Evolutionary conservation across 2,797 vertebrate species (phyloP).

Genomic region (Scarus forsteni): DNA sequence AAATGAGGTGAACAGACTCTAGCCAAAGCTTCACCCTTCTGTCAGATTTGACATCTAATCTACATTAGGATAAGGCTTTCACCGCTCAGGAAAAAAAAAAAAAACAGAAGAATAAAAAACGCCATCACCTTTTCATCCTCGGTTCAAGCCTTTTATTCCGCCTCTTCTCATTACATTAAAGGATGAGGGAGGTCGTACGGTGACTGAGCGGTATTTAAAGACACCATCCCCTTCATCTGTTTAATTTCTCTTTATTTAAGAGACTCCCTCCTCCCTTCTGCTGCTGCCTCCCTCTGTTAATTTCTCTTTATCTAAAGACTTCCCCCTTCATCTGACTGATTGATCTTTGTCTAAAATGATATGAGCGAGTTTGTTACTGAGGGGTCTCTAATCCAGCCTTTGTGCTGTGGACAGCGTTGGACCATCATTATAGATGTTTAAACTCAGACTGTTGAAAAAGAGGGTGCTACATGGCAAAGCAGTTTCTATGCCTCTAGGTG

Average conservation of each 20-base stretch:
- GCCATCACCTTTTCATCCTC: constrained; percentile 81
- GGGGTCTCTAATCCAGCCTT: constrained; percentile 55
- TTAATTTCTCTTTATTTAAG: constrained; percentile 83
- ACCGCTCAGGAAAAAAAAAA: constrained; percentile 54
- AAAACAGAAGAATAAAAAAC: constrained; percentile 68
- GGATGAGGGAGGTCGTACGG: constrained; percentile 74
- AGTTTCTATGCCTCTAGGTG: too few species aligned
- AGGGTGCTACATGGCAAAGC: not conserved
- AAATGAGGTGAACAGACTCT: constrained; percentile 73
- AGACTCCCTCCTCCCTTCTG: constrained; percentile 61
- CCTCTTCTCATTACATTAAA: constrained; percentile 84
- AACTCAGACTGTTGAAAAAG: constrained; percentile 11
- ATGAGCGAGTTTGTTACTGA: constrained; percentile 54
- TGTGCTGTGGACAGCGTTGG: constrained; percentile 20
- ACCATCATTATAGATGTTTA: constrained; percentile 3
- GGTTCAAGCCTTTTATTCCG: constrained; percentile 75
- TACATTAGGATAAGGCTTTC: constrained; percentile 84
- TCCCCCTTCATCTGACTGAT: constrained; percentile 77
- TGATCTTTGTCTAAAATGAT: constrained; percentile 74
- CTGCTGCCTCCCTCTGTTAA: constrained; percentile 62
- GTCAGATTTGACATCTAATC: constrained; percentile 83
- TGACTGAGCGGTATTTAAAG: constrained; percentile 81
- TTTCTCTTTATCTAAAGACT: constrained; percentile 77
- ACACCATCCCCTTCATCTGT: constrained; percentile 77
- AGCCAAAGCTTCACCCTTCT: constrained; percentile 70